A percentile compares a stretch with the other conserved stretches of the same genome.
These are phyloP conservation scores for Halocaridina rubra DNA, from an alignment of 2,888 invertebrate species.

Conservation along the genomic window DNA sequence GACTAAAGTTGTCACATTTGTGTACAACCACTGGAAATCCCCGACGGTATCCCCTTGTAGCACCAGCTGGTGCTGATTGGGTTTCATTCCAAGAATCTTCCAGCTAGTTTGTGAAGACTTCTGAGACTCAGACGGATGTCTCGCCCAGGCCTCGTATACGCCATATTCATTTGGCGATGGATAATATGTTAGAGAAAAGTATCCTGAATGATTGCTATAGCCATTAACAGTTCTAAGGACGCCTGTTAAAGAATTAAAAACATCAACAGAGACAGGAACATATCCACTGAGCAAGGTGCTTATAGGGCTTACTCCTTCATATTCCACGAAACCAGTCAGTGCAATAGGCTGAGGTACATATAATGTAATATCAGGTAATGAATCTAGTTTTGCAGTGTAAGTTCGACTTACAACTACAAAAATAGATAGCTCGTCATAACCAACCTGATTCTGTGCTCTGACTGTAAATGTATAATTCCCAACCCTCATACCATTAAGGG, in stretches of 20 bases:
- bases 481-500: not conserved
- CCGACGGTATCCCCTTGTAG: too few species aligned
- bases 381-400: not conserved
- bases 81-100: not conserved
- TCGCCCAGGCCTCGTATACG: not conserved
- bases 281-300: not conserved
- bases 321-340: not conserved
- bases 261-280: not conserved
- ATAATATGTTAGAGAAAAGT: not conserved
- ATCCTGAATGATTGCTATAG: not conserved
- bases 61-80: not conserved
- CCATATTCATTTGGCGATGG: not conserved
- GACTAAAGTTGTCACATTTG: not conserved
- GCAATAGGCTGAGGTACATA: not conserved
- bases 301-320: not conserved
- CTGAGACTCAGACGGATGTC: not conserved
- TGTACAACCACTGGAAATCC: not conserved
- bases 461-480: not conserved
- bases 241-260: not conserved
- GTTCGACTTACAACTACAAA: not conserved
- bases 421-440: not conserved
- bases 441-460: not conserved
- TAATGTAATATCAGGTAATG: not conserved
- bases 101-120: not conserved
- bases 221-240: not conserved